Conservation (phyloP, 2,113 vertebrate genomes). For the Periophthalmus modestus region DNA sequence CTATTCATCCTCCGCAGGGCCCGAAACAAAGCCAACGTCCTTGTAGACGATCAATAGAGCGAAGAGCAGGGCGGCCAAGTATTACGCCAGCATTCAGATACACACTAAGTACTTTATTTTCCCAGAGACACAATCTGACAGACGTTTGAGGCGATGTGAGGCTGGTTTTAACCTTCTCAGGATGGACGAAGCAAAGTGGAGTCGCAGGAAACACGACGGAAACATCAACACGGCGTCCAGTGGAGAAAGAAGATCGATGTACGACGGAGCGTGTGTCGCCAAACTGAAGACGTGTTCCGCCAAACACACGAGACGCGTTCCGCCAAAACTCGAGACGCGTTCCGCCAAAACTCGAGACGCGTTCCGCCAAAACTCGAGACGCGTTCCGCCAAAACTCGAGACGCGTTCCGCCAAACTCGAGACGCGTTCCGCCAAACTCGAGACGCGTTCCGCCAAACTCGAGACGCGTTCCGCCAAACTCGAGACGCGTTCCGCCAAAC, state of each 20-base stretch:
- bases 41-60: constrained; percentile 66
- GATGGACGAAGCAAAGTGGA: constrained; percentile 38
- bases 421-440: no score
- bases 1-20: constrained; percentile 46
- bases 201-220: constrained; percentile 52
- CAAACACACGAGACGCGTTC: no score
- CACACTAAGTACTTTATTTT: constrained; percentile 67
- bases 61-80: constrained; percentile 43
- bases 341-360: no score
- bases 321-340: no score
- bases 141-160: constrained; percentile 39
- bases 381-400: no score
- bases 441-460: no score
- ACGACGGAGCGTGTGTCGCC: no score
- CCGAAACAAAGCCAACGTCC: constrained; percentile 56
- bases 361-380: no score
- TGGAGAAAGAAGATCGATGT: constrained; percentile 69
- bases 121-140: constrained; percentile 49
- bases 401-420: no score
- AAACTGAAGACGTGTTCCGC: neutral
- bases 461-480: no score
- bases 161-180: constrained; percentile 58
- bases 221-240: constrained; percentile 63
- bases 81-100: constrained; percentile 59
- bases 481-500: no score